A percentile compares a stretch with the other conserved stretches of the same genome.
These are phyloP conservation scores for Drosophila funebris DNA, from an alignment of 1,140 invertebrate genomes.

Conservation along the genomic window DNA sequence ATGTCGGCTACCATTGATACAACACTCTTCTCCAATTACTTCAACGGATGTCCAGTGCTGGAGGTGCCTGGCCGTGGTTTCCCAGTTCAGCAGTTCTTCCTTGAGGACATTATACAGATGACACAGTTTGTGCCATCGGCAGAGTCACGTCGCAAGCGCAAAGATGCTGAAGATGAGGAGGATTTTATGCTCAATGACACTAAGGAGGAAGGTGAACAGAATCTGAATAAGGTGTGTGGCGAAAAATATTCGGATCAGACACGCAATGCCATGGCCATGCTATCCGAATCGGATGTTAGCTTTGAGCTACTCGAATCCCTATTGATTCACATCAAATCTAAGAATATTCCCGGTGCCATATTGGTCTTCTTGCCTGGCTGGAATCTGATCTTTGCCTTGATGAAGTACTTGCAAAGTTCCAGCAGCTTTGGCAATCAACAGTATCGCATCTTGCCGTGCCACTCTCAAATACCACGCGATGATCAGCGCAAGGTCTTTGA, in stretches of 20 bases:
- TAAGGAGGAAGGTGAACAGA: constrained; percentile 89
- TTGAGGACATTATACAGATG: constrained; percentile 95
- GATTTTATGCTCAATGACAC: constrained; percentile 81
- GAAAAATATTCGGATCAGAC: constrained; percentile 87
- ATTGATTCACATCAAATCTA: constrained; percentile 89
- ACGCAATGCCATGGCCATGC: constrained; percentile 88
- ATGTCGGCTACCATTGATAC: constrained; percentile 99
- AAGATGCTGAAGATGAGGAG: constrained; percentile 88
- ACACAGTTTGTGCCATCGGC: constrained; percentile 91
- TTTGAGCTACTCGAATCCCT: constrained; percentile 96
- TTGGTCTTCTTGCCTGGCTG: constrained; percentile 97
- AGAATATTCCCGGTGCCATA: constrained; percentile 92
- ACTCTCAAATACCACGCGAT: constrained; percentile 95
- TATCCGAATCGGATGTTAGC: constrained; percentile 93
- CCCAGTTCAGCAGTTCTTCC: constrained; percentile 94
- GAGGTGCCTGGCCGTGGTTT: constrained; percentile 91
- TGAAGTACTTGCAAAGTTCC: constrained; percentile 92
- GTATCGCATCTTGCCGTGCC: constrained; percentile 92
- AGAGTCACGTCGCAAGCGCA: constrained; percentile 88
- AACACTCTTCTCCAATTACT: constrained; percentile 95
- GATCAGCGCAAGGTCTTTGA: constrained; percentile 95
- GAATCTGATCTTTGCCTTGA: constrained; percentile 96
- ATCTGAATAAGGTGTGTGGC: constrained; percentile 88
- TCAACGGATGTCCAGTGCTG: constrained; percentile 92
- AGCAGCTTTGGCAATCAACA: constrained; percentile 87